Percentiles rank a stretch among this genome's conserved stretches.
Conservation (phyloP, 2,797 vertebrate species). For the Neosalanx taihuensis region DNA sequence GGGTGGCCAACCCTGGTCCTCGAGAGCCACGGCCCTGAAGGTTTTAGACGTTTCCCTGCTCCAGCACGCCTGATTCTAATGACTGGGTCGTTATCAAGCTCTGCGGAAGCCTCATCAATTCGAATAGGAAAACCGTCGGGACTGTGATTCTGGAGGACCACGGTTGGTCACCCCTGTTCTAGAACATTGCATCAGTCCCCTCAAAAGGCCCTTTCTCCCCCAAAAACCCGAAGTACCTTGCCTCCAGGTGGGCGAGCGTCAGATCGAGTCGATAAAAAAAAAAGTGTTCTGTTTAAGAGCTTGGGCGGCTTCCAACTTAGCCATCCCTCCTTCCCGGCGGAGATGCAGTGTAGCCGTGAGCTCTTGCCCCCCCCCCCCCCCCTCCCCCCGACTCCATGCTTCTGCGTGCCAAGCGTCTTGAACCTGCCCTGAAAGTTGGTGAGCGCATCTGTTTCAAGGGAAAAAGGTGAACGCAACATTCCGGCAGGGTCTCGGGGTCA, state of each 20-base stretch:
- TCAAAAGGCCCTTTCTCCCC: background rate
- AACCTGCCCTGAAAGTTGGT: background rate
- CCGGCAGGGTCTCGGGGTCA: background rate
- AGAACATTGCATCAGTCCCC: background rate
- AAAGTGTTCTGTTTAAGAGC: conserved; percentile 36
- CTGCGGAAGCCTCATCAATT: too few relatives aligned
- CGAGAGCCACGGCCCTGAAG: too few relatives aligned
- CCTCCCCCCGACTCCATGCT: conserved; percentile 8
- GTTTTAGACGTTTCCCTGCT: too few relatives aligned
- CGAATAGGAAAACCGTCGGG: too few relatives aligned
- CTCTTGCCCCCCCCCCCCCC: conserved; percentile 8
- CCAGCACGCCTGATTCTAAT: too few relatives aligned
- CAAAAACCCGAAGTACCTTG: conserved; percentile 10
- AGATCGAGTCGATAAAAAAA: conserved; percentile 33
- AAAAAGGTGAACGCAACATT: background rate
- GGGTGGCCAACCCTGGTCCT: too few relatives aligned
- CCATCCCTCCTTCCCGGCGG: conserved; percentile 12
- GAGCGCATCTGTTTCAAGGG: conserved; percentile 2
- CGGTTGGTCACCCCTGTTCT: too few relatives aligned
- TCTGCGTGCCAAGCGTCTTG: conserved; percentile 6
- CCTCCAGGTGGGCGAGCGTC: conserved; percentile 22
- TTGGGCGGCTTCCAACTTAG: conserved; percentile 32
- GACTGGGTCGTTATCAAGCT: too few relatives aligned
- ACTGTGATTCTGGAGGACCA: too few relatives aligned
- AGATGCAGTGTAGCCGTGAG: conserved; percentile 22